Evolutionary conservation across 2,113 vertebrate species (phyloP).

Genomic region (Cairina moschata): DNA sequence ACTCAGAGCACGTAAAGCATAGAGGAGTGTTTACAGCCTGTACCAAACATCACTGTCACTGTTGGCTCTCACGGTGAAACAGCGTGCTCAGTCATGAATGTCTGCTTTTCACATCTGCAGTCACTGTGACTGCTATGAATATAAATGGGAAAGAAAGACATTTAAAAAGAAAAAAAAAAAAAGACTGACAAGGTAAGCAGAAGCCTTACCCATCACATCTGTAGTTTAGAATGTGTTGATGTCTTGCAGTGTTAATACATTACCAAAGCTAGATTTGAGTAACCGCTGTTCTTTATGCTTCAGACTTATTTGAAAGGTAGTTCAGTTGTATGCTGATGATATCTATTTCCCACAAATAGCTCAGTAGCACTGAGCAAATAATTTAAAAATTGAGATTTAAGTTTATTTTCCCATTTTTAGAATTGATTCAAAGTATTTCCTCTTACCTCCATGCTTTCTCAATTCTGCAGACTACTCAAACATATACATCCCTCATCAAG

Average conservation of each 20-base stretch:
- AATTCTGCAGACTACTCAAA: neutral
- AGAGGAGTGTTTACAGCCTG: neutral
- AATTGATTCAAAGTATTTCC: neutral
- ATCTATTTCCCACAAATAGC: neutral
- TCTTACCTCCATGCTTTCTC: neutral
- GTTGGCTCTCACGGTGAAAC: neutral
- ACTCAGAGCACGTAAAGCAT: neutral
- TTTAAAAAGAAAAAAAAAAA: neutral
- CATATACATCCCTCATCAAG: neutral
- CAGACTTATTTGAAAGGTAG: neutral
- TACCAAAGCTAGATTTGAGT: neutral
- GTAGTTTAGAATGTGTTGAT: neutral
- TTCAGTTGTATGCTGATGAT: neutral
- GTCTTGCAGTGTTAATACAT: neutral
- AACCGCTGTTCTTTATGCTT: neutral
- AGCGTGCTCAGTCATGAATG: neutral
- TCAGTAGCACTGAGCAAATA: neutral
- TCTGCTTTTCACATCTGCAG: neutral
- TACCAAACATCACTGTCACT: neutral
- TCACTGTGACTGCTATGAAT: neutral
- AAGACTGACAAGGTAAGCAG: neutral
- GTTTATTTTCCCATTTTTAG: neutral
- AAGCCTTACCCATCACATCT: neutral
- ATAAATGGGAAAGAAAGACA: neutral
- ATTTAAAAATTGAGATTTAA: neutral